These are phyloP conservation scores for Antheraea mylitta DNA, from an alignment of 1,140 invertebrate species.

Conservation along the genomic window DNA sequence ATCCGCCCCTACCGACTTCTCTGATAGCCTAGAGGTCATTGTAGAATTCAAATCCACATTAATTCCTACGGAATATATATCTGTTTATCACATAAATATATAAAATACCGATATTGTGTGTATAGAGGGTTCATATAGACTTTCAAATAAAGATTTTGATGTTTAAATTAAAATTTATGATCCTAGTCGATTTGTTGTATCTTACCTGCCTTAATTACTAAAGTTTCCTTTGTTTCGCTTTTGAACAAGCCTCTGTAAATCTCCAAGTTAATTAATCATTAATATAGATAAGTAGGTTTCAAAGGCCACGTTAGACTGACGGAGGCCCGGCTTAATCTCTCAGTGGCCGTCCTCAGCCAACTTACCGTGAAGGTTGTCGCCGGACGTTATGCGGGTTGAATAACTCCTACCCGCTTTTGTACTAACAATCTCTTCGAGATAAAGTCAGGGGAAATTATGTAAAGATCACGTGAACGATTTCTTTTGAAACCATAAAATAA, in stretches of 20 bases:
- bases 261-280: constrained; percentile 18
- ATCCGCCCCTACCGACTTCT: too few species aligned
- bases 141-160: too few species aligned
- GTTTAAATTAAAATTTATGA: too few species aligned
- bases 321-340: constrained; percentile 6
- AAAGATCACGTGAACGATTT: neutral
- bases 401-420: constrained; percentile 23
- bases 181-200: constrained; percentile 4
- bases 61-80: too few species aligned
- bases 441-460: neutral
- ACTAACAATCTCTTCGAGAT: neutral
- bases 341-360: constrained; percentile 8
- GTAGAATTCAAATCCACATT: too few species aligned
- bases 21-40: too few species aligned
- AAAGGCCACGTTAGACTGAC: constrained; percentile 9
- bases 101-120: too few species aligned
- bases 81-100: too few species aligned
- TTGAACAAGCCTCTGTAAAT: constrained; percentile 7
- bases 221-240: constrained; percentile 2
- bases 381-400: constrained; percentile 21
- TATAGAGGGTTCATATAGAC: too few species aligned
- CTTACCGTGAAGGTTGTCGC: constrained; percentile 17
- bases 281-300: constrained; percentile 17
- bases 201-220: neutral
- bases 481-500: neutral